Evolutionary conservation across 1,140 invertebrate genomes (phyloP).

Genomic region (Drosophila ohnishii): DNA sequence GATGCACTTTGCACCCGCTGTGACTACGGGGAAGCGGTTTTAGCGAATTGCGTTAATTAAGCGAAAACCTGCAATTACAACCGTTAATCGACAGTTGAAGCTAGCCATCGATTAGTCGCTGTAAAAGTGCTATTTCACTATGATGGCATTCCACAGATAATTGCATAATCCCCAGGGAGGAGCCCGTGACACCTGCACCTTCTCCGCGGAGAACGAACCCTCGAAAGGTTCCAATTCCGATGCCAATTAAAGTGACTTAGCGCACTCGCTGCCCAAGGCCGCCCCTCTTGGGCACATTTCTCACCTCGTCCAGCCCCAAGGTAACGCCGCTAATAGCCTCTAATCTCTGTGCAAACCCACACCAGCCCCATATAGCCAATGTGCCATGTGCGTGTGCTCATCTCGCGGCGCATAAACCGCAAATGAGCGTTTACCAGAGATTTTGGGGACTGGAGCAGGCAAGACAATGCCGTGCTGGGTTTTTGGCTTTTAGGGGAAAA

Average conservation of each 20-base stretch:
- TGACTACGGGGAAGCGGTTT: constrained; percentile 10
- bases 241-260: constrained; percentile 27
- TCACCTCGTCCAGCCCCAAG: constrained; percentile 54
- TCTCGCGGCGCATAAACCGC: constrained; percentile 46
- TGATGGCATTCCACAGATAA: constrained; percentile 27
- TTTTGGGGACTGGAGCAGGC: constrained; percentile 15
- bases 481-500: constrained; percentile 10
- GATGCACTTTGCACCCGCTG: constrained; percentile 27
- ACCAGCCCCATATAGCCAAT: constrained; percentile 35
- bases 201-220: not conserved
- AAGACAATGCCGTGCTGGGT: constrained; percentile 51
- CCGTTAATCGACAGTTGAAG: constrained; percentile 30
- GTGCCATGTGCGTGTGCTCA: constrained; percentile 40
- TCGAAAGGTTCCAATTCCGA: not conserved
- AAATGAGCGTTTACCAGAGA: constrained; percentile 44
- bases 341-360: constrained; percentile 68
- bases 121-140: constrained; percentile 23
- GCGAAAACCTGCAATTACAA: constrained; percentile 24
- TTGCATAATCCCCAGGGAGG: constrained; percentile 14
- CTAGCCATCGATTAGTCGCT: constrained; percentile 25
- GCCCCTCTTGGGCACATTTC: constrained; percentile 37
- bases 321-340: constrained; percentile 60
- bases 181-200: constrained; percentile 15
- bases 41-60: constrained; percentile 29
- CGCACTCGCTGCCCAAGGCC: constrained; percentile 39